phyloP scores from a whole-genome alignment of 2,113 vertebrate species.

The Hippocampus barbouri region DNA sequence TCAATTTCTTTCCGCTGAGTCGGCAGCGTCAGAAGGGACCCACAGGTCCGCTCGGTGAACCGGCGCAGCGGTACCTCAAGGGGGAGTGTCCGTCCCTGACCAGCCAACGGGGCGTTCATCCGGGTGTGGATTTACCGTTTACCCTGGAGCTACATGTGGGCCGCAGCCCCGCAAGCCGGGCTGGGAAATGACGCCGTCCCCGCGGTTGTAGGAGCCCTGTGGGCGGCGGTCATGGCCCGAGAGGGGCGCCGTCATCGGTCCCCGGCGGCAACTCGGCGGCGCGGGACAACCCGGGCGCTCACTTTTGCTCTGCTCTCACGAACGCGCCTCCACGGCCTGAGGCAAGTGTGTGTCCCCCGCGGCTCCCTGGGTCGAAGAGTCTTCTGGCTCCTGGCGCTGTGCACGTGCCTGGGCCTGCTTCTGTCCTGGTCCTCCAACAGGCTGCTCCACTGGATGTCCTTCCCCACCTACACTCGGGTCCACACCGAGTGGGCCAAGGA shows the following conservation, averaged over 20 bases:
- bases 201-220: conserved; percentile 67
- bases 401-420: conserved; percentile 86
- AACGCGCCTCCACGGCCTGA: conserved; percentile 85
- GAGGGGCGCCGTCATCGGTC: conserved; percentile 68
- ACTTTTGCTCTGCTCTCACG: conserved; percentile 71
- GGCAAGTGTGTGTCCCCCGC: conserved; percentile 79
- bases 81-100: not conserved
- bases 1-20: conserved; percentile 43
- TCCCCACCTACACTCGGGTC: conserved; percentile 90
- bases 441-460: conserved; percentile 89
- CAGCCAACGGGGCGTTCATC: not conserved
- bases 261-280: conserved; percentile 52
- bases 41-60: conserved; percentile 48
- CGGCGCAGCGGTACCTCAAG: not conserved
- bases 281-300: conserved; percentile 36
- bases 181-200: conserved; percentile 74
- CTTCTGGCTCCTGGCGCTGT: conserved; percentile 89
- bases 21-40: conserved; percentile 40
- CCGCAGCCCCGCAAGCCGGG: conserved; percentile 68
- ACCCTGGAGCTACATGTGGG: conserved; percentile 76
- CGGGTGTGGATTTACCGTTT: conserved; percentile 60
- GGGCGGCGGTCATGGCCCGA: conserved; percentile 73
- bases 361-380: conserved; percentile 79
- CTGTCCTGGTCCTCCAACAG: conserved; percentile 94
- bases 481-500: conserved; percentile 93